A percentile compares a stretch with the other conserved stretches of the same genome.
Conservation (phyloP, 2,113 vertebrate genomes). For the Alligator mississippiensis region DNA sequence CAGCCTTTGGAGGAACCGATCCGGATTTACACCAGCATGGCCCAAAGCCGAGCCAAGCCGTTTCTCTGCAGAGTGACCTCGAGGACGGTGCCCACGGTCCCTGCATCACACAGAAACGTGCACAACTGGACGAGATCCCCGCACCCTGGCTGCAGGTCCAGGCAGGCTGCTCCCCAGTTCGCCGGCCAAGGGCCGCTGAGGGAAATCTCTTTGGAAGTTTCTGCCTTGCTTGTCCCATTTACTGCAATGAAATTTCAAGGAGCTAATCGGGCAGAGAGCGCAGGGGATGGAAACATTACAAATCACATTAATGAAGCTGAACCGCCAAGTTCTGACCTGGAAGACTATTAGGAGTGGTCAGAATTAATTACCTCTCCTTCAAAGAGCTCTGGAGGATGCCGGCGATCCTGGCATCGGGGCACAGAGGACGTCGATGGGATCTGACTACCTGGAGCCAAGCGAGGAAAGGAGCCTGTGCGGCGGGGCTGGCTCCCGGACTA, state of each 20-base stretch:
- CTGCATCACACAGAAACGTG: background rate
- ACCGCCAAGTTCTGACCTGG: conserved; percentile 75
- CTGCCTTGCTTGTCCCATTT: conserved; percentile 75
- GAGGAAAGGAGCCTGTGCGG: background rate
- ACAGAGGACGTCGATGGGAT: conserved; percentile 34
- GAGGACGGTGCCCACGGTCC: background rate
- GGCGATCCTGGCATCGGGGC: background rate
- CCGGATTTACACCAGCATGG: background rate
- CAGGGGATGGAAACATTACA: conserved; percentile 75
- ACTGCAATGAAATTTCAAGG: conserved; percentile 75
- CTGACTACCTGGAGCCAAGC: conserved; percentile 11
- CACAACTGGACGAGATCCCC: background rate
- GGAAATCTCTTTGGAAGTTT: conserved; percentile 78
- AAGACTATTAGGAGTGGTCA: conserved; percentile 74
- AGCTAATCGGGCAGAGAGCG: conserved; percentile 79
- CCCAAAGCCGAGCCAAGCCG: background rate
- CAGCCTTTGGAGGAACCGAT: background rate
- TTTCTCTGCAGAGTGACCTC: background rate
- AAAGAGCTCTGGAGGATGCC: conserved; percentile 30
- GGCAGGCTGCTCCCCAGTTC: background rate
- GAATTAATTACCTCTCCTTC: conserved; percentile 75
- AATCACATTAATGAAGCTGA: conserved; percentile 77
- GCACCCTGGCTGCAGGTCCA: background rate
- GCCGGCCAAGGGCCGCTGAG: conserved; percentile 56
- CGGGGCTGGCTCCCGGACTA: background rate